Conservation (phyloP, 2,113 vertebrate genomes). For the Falcunculus frontatus region DNA sequence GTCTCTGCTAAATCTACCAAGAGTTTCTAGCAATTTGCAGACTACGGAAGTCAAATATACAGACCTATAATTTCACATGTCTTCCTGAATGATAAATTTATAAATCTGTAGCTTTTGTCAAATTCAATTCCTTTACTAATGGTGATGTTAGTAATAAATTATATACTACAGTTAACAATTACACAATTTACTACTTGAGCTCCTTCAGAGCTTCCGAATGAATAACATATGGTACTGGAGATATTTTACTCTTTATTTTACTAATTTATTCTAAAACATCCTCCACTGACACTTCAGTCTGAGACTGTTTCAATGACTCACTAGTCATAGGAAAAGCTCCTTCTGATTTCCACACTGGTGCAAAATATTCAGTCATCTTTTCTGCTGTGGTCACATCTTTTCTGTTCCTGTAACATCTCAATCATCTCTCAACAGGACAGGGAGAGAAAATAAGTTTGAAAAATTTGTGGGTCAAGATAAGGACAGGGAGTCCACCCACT, state of each 20-base stretch:
- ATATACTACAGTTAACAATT: not conserved
- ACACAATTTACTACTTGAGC: not conserved
- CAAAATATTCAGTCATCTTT: not conserved
- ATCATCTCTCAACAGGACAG: not conserved
- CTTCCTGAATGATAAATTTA: not conserved
- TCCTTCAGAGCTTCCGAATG: not conserved
- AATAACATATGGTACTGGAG: not conserved
- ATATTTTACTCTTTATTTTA: not conserved
- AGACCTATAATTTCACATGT: not conserved
- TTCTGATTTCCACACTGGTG: not conserved
- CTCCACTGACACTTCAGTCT: not conserved
- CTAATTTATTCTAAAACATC: constrained; percentile 11
- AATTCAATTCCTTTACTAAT: not conserved
- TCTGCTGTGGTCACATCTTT: not conserved
- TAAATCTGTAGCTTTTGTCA: not conserved
- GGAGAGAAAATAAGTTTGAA: not conserved
- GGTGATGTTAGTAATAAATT: not conserved
- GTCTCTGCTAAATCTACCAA: not conserved
- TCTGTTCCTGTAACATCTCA: not conserved
- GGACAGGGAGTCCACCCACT: not conserved
- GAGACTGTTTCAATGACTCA: not conserved
- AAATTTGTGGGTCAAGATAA: not conserved
- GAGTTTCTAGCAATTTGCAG: not conserved
- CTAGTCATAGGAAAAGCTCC: not conserved
- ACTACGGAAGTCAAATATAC: not conserved